Base-by-base conservation (phyloP, 2,113 vertebrate genomes). In the Pluvianellus socialis region DNA sequence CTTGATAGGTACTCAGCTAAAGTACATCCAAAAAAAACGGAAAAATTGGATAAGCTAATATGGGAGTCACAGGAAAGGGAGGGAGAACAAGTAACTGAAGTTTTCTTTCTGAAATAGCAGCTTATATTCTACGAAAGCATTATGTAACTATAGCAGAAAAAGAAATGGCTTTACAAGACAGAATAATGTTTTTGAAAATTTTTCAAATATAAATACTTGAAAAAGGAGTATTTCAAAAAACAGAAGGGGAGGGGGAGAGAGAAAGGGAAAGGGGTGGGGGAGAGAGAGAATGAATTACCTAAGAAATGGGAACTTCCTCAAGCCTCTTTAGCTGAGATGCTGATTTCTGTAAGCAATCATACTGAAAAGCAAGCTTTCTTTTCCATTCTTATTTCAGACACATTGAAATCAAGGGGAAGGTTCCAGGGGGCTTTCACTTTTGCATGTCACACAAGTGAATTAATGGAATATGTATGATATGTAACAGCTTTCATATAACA, bases 161-260 rank as follows among this genome's bases (percentile, higher is more conserved):
- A 27, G 4, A 12, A 16, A 23, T 11, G 30, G 61, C 77, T 81
- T 62, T 30, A 53, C 35, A 58, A 56, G 65, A 18, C 22, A 56
- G 27, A 83, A 52, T 11, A 8, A 1, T 5, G 8, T 26, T 81
- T 35, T 85, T 42, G 61, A 59, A 42, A 90, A 56, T 17, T 55
- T 55, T 75, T 72, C 83, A 72, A 52, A 66, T 3, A 79, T 4
- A 74, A 83, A 58, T 6, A 63, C 7, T 12, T 75, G 0, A 2
- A 83, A 94, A 68, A 63, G 9, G 24, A 62, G 2, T 38, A 67
- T 44, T 72, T 32, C 10, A 77, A 58, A 90, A 72, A 10, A 7
- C 26, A 47, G 30, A 52, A 45, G 8, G 6, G 19, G 14, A 4
- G 0, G 2, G 4, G 7, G 7, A 15, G 6, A 27, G 18, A 12